Evolutionary conservation across 2,888 invertebrate species (phyloP), one percentile per base, ranked within the genome.

Genomic region (Pristionchus fissidentatus): DNA sequence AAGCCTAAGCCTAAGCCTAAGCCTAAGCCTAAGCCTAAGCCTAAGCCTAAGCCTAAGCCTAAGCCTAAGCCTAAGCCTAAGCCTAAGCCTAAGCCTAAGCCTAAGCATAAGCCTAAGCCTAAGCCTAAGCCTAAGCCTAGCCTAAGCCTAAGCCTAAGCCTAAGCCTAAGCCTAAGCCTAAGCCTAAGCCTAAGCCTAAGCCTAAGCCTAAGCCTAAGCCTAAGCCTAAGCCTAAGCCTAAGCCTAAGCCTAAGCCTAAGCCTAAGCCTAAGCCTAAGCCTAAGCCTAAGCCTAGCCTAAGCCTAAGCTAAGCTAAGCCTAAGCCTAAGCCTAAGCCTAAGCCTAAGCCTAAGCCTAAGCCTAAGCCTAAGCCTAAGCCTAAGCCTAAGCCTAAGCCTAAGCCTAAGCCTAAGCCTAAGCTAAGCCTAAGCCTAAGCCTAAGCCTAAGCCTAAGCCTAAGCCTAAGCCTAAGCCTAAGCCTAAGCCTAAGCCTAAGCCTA

Each of bases 301-400:
- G 83, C 84, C 62, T 84, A 83, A 84, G 84, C 79, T 32, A 84
- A 84, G 1, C 84, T 57, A 84, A 84, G 79, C 84, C 84, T 84
- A 55, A 84, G 84, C 32, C 57, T 83, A 83, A 84, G 84, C 57
- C 84, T 84, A 84, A 84, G 83, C 84, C 84, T 84, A 84, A 84
- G 84, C 83, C 57, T 84, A 82, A 84, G 82, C 52, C 52, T 62
- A 84, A 84, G 57, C 52, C 84, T 84, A 84, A 84, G 83, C 84
- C 62, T 84, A 83, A 84, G 84, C 79, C 55, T 84, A 84, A 84
- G 79, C 57, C 49, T 84, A 84, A 85, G 66, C 85, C 13, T 79
- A 81, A 81, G 84, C 79, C 49, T 84, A 82, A 52, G 57, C 52
- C 84, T 84, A 84, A 84, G 83, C 84, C 62, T 84, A 83, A 84